These are phyloP conservation scores for Stegastes partitus DNA, from an alignment of 2,113 vertebrate species.

Conservation along the genomic window DNA sequence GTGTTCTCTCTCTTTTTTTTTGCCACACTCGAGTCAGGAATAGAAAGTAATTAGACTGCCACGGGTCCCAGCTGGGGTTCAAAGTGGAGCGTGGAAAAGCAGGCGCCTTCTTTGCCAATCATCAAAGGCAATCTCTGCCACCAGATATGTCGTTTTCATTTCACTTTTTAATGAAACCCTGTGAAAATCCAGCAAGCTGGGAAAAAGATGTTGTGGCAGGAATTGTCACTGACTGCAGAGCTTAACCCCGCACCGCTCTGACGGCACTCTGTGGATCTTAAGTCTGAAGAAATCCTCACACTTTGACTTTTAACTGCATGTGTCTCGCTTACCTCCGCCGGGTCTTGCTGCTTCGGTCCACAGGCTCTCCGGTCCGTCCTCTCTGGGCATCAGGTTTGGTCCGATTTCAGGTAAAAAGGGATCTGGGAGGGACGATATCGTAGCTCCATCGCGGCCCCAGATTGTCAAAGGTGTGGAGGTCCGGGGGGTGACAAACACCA, in stretches of 20 bases:
- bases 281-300: not conserved
- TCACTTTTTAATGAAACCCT: slow-evolving; percentile 60
- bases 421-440: slow-evolving; percentile 57
- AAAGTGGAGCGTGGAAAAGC: slow-evolving; percentile 77
- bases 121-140: slow-evolving; percentile 71
- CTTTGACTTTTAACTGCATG: not conserved
- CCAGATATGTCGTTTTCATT: slow-evolving; percentile 49
- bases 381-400: slow-evolving; percentile 69
- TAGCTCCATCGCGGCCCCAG: slow-evolving; percentile 60
- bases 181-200: slow-evolving; percentile 6
- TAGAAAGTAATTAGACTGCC: slow-evolving; percentile 85
- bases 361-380: slow-evolving; percentile 70
- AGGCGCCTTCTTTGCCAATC: slow-evolving; percentile 47
- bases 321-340: slow-evolving; percentile 63
- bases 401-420: slow-evolving; percentile 70
- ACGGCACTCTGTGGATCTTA: slow-evolving; percentile 1
- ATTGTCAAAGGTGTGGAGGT: slow-evolving; percentile 42
- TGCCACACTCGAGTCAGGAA: slow-evolving; percentile 69
- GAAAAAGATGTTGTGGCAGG: slow-evolving; percentile 8
- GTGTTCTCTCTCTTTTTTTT: slow-evolving; percentile 32
- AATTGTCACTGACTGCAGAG: slow-evolving; percentile 20
- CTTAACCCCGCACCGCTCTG: not conserved
- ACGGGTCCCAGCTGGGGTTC: slow-evolving; percentile 75
- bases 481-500: slow-evolving; percentile 24
- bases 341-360: slow-evolving; percentile 79